These are phyloP conservation scores for Brotula barbata DNA, from an alignment of 2,797 vertebrate species.

Conservation along the genomic window DNA sequence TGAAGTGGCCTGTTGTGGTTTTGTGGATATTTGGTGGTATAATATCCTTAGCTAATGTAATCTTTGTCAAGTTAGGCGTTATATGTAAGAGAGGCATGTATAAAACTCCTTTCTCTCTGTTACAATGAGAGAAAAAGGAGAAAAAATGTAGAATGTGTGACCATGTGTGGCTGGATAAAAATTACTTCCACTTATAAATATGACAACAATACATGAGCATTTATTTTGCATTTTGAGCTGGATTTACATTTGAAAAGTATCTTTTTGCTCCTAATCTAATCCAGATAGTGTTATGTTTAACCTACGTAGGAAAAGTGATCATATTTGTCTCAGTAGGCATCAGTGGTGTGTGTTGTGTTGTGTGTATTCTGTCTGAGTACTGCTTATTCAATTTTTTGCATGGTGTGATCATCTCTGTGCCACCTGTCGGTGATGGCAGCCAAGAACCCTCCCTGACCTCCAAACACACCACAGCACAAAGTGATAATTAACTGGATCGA, in stretches of 20 bases:
- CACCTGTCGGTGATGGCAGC: conserved; percentile 55
- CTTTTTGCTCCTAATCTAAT: conserved; percentile 26
- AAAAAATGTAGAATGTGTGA: background rate
- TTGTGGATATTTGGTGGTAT: too few species aligned
- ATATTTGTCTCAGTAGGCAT: conserved; percentile 48
- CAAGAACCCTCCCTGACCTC: conserved; percentile 61
- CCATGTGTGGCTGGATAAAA: conserved; percentile 20
- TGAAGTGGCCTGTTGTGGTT: too few species aligned
- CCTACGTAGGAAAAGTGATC: conserved; percentile 41
- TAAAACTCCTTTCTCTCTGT: too few species aligned
- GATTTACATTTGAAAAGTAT: conserved; percentile 21
- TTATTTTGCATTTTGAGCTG: conserved; percentile 16
- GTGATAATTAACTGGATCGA: conserved; percentile 57
- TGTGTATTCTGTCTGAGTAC: conserved; percentile 50
- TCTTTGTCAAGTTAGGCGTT: too few species aligned
- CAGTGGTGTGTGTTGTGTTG: conserved; percentile 8
- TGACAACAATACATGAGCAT: conserved; percentile 15
- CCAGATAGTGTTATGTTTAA: conserved; percentile 41
- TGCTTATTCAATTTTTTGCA: conserved; percentile 26
- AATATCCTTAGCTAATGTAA: too few species aligned
- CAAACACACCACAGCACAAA: conserved; percentile 39
- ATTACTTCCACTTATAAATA: conserved; percentile 27
- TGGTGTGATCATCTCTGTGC: conserved; percentile 51
- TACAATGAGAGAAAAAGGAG: background rate
- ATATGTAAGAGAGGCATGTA: too few species aligned